phyloP scores from a whole-genome alignment of 2,888 invertebrate species.

The Parapristionchus giblindavisi region DNA sequence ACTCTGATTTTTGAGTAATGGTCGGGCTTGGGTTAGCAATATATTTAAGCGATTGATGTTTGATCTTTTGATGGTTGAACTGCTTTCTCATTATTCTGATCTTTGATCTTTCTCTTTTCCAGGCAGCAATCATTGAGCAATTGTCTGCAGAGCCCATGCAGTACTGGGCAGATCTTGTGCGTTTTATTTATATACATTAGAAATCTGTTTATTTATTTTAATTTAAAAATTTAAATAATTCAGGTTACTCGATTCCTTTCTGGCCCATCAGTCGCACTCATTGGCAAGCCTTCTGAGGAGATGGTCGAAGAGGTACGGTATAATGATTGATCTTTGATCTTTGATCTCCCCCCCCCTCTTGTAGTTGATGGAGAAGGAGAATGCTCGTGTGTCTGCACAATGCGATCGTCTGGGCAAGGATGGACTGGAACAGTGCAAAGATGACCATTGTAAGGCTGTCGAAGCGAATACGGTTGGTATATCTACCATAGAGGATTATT shows the following conservation, averaged over 20 bases:
- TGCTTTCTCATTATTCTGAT: too few species aligned
- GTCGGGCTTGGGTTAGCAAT: too few species aligned
- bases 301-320: constrained; percentile 76
- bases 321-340: neutral
- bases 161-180: constrained; percentile 81
- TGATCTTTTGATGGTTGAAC: too few species aligned
- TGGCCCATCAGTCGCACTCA: constrained; percentile 66
- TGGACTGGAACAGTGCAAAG: constrained; percentile 78
- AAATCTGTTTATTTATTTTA: too few species aligned
- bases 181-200: constrained; percentile 45
- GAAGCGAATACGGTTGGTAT: constrained; percentile 81
- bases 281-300: constrained; percentile 77
- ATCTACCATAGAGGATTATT: too few species aligned
- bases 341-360: neutral
- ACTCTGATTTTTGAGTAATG: too few species aligned
- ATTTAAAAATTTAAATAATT: neutral
- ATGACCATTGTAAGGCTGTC: constrained; percentile 78
- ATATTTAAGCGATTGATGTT: too few species aligned
- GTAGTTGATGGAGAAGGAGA: constrained; percentile 75
- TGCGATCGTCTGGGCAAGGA: constrained; percentile 77
- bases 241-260: constrained; percentile 47
- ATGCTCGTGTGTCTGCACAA: constrained; percentile 79
- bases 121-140: constrained; percentile 70
- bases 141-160: constrained; percentile 76
- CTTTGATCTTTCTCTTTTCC: too few species aligned